phyloP scores from a whole-genome alignment of 1,140 invertebrate genomes.

The Drosophila ironensis region DNA sequence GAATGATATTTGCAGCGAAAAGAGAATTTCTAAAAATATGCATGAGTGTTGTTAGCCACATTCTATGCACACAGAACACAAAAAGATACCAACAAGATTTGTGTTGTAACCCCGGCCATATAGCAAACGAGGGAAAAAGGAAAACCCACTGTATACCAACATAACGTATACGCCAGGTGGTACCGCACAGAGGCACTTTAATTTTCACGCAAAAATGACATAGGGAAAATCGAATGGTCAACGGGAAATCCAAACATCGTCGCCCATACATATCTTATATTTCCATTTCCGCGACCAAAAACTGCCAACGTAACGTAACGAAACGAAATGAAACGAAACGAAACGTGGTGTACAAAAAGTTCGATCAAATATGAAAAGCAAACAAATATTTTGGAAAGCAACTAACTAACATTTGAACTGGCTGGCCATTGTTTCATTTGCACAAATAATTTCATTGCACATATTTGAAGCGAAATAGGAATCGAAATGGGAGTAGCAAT shows the following conservation, averaged over 20 bases:
- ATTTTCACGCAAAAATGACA: conserved; percentile 22
- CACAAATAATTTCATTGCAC: conserved; percentile 50
- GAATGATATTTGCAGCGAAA: conserved; percentile 7
- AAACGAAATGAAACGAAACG: conserved; percentile 1
- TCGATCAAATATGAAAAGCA: conserved; percentile 20
- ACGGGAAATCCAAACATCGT: conserved; percentile 23
- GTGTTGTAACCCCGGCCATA: conserved; percentile 10
- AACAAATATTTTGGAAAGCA: conserved; percentile 30
- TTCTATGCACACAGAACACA: conserved; percentile 5
- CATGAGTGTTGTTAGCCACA: conserved; percentile 32
- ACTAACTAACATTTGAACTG: conserved; percentile 34
- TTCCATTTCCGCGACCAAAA: conserved; percentile 43
- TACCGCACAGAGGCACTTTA: conserved; percentile 31
- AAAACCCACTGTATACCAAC: not conserved
- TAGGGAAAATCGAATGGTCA: conserved; percentile 10
- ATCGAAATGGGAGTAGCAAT: not conserved
- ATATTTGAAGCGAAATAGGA: conserved; percentile 24
- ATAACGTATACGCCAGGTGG: conserved; percentile 25
- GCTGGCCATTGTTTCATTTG: conserved; percentile 26
- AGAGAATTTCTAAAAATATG: conserved; percentile 33
- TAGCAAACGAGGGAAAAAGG: not conserved
- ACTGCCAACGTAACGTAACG: not conserved
- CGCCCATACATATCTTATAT: conserved; percentile 22
- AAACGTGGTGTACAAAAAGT: no score
- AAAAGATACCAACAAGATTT: conserved; percentile 47